A percentile compares a stretch with the other conserved stretches of the same genome.
Conservation (phyloP, 2,113 vertebrate species). For the Athene noctua region DNA sequence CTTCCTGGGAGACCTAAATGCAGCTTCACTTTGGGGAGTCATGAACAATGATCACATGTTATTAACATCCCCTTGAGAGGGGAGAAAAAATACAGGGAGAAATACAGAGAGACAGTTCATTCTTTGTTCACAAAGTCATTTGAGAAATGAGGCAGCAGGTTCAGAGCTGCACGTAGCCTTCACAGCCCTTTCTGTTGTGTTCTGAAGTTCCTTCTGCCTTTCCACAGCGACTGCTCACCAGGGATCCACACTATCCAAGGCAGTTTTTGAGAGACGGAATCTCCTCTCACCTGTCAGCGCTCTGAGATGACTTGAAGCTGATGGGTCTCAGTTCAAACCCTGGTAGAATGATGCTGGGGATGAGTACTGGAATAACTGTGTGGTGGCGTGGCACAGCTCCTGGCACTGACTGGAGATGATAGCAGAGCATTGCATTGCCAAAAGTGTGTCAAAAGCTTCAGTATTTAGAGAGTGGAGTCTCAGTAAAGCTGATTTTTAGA, state of each 20-base stretch:
- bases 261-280: neutral
- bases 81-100: neutral
- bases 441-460: neutral
- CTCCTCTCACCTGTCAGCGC: neutral
- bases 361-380: neutral
- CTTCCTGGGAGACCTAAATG: neutral
- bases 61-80: neutral
- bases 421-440: neutral
- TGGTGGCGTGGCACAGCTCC: neutral
- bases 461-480: neutral
- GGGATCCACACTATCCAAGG: neutral
- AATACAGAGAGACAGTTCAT: neutral
- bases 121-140: neutral
- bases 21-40: neutral
- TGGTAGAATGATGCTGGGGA: neutral
- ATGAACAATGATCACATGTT: neutral
- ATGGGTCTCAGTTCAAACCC: neutral
- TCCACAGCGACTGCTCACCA: neutral
- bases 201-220: rapidly evolving
- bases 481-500: neutral
- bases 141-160: neutral
- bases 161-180: neutral
- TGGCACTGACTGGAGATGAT: neutral
- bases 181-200: neutral
- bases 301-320: neutral